phyloP scores from a whole-genome alignment of 1,140 invertebrate species.

The Caenorhabditis briggsae region DNA sequence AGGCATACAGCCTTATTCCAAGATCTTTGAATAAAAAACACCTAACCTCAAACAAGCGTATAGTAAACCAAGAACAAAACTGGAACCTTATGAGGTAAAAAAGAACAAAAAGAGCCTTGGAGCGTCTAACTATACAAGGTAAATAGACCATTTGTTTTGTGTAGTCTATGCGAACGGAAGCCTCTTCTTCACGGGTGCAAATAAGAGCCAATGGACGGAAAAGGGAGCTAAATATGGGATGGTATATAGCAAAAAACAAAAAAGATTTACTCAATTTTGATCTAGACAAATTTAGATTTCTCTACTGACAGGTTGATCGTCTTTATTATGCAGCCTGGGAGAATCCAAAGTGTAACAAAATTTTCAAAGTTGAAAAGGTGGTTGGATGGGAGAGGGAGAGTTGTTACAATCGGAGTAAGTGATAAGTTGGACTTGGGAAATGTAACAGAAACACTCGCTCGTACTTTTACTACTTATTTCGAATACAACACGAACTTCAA shows the following conservation, averaged over 20 bases:
- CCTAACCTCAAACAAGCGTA: neutral
- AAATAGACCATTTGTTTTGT: slow-evolving; percentile 52
- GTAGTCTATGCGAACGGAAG: slow-evolving; percentile 51
- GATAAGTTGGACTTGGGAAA: slow-evolving; percentile 20
- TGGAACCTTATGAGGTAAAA: neutral
- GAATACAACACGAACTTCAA: neutral
- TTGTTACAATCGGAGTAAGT: slow-evolving; percentile 49
- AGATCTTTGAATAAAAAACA: no score
- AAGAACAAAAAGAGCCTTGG: neutral
- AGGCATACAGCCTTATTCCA: no score
- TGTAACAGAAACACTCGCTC: neutral
- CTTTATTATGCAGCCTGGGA: slow-evolving; percentile 3
- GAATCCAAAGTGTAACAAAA: neutral
- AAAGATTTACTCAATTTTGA: neutral
- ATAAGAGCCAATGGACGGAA: slow-evolving; percentile 33
- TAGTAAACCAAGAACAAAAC: neutral
- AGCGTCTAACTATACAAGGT: slow-evolving; percentile 47
- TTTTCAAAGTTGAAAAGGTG: slow-evolving; percentile 30
- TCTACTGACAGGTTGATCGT: neutral
- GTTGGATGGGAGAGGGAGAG: neutral
- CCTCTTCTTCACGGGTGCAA: slow-evolving; percentile 52
- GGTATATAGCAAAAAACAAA: neutral
- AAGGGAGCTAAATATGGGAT: neutral
- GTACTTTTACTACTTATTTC: neutral
- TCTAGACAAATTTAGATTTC: neutral